Conservation (phyloP, 1,140 invertebrate species). For the Limonius californicus region DNA sequence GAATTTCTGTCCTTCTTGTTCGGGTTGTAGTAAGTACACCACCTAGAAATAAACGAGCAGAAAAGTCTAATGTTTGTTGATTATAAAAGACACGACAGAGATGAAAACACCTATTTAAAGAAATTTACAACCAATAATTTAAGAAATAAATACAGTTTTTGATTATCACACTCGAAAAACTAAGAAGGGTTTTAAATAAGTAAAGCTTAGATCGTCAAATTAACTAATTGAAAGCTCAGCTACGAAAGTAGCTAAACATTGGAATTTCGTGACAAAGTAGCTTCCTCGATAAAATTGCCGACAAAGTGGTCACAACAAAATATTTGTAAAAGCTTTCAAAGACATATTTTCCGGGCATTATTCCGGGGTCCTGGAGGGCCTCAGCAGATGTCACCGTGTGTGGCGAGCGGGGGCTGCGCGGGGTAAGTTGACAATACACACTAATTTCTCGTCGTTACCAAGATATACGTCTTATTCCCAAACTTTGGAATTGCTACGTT, state of each 20-base stretch:
- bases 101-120: not conserved
- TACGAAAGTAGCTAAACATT: not conserved
- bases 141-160: not conserved
- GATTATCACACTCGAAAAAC: no score
- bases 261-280: not conserved
- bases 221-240: no score
- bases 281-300: not conserved
- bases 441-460: conserved; percentile 10
- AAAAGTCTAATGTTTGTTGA: no score
- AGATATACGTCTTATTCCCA: conserved; percentile 6
- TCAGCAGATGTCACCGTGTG: conserved; percentile 15
- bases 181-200: no score
- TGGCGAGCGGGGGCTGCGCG: not conserved
- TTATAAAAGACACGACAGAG: no score
- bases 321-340: conserved; percentile 14
- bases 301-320: conserved; percentile 16
- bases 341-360: conserved; percentile 14
- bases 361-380: not conserved
- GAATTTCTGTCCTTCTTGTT: not conserved
- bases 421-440: conserved; percentile 4
- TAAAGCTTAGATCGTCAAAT: not conserved
- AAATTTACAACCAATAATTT: not conserved
- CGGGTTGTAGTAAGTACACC: no score
- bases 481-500: not conserved
- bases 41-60: no score